Percentiles rank a stretch among this genome's conserved stretches.
phyloP scores from a whole-genome alignment of 2,888 invertebrate species.

The Chloromyia formosa region DNA sequence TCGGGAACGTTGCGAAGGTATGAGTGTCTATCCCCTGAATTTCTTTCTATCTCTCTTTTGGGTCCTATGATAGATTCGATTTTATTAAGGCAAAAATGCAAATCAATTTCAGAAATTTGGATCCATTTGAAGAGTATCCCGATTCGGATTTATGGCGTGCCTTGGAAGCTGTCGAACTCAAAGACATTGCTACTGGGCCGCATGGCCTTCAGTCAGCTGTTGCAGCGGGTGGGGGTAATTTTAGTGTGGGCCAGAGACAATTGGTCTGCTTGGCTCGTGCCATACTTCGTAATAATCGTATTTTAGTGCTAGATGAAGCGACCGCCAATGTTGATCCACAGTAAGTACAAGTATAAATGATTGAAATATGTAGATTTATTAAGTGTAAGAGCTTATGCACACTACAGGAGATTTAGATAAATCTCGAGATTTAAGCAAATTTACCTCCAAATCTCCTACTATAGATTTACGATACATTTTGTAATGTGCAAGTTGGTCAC shows the following conservation, averaged over 20 bases:
- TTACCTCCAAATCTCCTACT: background rate
- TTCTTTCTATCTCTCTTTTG: background rate
- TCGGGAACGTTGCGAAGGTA: constrained; percentile 66
- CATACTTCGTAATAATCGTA: constrained; percentile 78
- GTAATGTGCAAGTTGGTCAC: background rate
- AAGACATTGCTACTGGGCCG: constrained; percentile 64
- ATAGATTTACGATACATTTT: background rate
- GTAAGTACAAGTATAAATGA: constrained; percentile 49
- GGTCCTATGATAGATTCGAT: background rate
- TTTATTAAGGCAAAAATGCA: background rate
- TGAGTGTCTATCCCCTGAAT: background rate
- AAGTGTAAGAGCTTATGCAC: background rate
- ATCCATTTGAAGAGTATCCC: constrained; percentile 77
- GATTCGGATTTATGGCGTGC: constrained; percentile 77
- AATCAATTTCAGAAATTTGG: constrained; percentile 71
- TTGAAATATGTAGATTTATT: background rate
- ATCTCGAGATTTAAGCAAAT: background rate
- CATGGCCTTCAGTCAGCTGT: constrained; percentile 68
- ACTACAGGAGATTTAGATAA: too few relatives aligned
- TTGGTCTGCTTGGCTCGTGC: constrained; percentile 85
- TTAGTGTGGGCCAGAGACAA: constrained; percentile 73
- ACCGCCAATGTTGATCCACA: constrained; percentile 72
- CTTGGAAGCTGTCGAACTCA: constrained; percentile 75
- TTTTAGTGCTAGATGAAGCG: constrained; percentile 77
- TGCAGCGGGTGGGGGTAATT: constrained; percentile 69